phyloP scores from a whole-genome alignment of 2,113 vertebrate species.

The Rhinogobius similis region DNA sequence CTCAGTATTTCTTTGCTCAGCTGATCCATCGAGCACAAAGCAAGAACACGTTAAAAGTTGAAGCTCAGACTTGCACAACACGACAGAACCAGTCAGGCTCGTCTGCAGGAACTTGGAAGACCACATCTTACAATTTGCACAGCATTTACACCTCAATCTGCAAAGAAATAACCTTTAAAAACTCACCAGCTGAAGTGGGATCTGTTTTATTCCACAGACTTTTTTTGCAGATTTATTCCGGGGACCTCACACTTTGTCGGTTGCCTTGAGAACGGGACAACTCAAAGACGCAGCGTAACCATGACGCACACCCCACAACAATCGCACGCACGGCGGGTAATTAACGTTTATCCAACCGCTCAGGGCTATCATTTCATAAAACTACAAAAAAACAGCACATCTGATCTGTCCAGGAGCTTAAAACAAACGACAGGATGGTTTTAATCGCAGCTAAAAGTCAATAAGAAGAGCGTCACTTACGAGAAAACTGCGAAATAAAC shows the following conservation, averaged over 20 bases:
- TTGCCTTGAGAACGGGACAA: slow-evolving; percentile 73
- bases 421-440: neutral
- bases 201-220: neutral
- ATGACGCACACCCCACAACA: slow-evolving; percentile 58
- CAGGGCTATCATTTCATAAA: neutral
- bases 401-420: neutral
- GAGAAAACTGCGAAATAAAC: neutral
- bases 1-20: too few species aligned
- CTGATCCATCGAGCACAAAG: neutral
- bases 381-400: neutral
- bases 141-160: neutral
- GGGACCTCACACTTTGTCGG: slow-evolving; percentile 24
- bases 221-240: neutral
- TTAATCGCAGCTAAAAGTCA: slow-evolving; percentile 24
- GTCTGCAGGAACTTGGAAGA: slow-evolving; percentile 7
- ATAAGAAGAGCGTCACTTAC: neutral
- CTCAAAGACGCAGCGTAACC: slow-evolving; percentile 58
- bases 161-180: neutral
- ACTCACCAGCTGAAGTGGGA: slow-evolving; percentile 18
- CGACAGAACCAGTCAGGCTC: neutral
- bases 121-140: slow-evolving; percentile 2
- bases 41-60: neutral
- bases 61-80: slow-evolving; percentile 13
- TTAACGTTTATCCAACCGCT: accelerated
- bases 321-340: slow-evolving; percentile 4